phyloP scores from a whole-genome alignment of 2,113 vertebrate genomes.

The Mustela nigripes region DNA sequence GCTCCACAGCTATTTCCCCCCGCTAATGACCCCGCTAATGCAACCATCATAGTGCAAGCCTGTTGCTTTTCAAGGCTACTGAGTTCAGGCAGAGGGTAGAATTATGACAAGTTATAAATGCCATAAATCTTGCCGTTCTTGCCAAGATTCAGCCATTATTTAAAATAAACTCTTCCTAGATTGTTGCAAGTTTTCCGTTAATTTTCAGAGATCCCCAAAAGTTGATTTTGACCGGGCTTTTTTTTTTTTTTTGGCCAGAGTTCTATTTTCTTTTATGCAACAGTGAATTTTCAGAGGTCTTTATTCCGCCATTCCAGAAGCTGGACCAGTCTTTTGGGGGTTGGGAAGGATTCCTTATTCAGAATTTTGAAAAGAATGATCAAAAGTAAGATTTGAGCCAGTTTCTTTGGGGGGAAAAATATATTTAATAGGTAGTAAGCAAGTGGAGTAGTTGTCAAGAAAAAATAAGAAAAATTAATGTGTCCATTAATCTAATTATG shows the following conservation, averaged over 20 bases:
- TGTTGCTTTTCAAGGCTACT: not conserved
- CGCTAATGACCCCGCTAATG: not conserved
- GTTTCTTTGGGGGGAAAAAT: not conserved
- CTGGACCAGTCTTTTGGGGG: not conserved
- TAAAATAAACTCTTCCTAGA: not conserved
- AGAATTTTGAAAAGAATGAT: not conserved
- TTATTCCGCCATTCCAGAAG: not conserved
- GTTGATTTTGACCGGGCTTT: not conserved
- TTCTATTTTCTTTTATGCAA: slow-evolving; percentile 20
- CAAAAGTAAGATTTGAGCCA: not conserved
- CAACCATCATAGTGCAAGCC: not conserved
- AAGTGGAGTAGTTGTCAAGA: not conserved
- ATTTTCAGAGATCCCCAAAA: not conserved
- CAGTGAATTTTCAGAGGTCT: not conserved
- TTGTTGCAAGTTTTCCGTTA: not conserved
- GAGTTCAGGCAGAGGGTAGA: not conserved
- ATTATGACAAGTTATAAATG: slow-evolving; percentile 5
- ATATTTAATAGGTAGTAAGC: not conserved
- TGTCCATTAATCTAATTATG: not conserved
- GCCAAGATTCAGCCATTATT: not conserved
- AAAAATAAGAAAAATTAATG: not conserved
- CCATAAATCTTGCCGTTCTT: not conserved
- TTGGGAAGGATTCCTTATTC: not conserved
- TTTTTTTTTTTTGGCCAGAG: not conserved
- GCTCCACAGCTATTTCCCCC: not conserved